Percentiles rank a stretch among this genome's conserved stretches.
Conservation (phyloP, 2,888 invertebrate genomes). For the Eilema griseolum region DNA sequence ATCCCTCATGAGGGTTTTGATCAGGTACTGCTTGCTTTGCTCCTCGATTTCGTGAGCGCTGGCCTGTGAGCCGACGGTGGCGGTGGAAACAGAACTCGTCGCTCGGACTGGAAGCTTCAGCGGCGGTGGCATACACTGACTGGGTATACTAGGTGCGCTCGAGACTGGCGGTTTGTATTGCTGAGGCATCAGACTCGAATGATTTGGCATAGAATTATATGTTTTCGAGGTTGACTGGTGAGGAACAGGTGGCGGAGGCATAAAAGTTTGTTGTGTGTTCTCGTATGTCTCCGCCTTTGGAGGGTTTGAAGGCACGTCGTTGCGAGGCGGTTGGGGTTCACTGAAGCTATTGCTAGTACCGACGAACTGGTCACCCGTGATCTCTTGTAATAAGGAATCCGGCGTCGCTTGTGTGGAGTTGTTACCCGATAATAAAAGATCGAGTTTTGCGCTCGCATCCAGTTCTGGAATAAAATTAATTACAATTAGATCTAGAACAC, state of each 20-base stretch:
- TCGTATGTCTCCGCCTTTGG: conserved; percentile 52
- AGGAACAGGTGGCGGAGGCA: conserved; percentile 76
- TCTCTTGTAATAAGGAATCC: conserved; percentile 66
- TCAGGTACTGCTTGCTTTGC: conserved; percentile 93
- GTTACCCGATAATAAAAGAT: conserved; percentile 64
- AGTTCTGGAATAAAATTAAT: conserved; percentile 63
- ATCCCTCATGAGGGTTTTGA: conserved; percentile 96
- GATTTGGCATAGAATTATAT: conserved; percentile 43
- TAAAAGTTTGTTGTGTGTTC: conserved; percentile 65
- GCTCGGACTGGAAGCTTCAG: conserved; percentile 70
- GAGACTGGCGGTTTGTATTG: conserved; percentile 34
- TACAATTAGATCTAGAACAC: conserved; percentile 1
- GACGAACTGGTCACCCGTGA: conserved; percentile 65
- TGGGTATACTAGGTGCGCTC: conserved; percentile 24
- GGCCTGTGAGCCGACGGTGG: conserved; percentile 81
- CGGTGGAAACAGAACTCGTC: conserved; percentile 70
- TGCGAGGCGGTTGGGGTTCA: conserved; percentile 46
- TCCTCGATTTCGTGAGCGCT: conserved; percentile 88
- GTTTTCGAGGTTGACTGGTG: conserved; percentile 63
- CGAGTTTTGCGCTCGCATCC: conserved; percentile 76
- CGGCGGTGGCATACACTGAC: conserved; percentile 58
- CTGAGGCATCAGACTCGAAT: conserved; percentile 14
- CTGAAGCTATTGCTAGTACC: conserved; percentile 64
- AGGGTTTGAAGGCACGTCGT: conserved; percentile 42
- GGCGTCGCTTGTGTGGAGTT: conserved; percentile 55